Evolutionary conservation across 2,113 vertebrate genomes (phyloP), one percentile per base, ranked within the genome.

Genomic region (Xiphophorus hellerii): DNA sequence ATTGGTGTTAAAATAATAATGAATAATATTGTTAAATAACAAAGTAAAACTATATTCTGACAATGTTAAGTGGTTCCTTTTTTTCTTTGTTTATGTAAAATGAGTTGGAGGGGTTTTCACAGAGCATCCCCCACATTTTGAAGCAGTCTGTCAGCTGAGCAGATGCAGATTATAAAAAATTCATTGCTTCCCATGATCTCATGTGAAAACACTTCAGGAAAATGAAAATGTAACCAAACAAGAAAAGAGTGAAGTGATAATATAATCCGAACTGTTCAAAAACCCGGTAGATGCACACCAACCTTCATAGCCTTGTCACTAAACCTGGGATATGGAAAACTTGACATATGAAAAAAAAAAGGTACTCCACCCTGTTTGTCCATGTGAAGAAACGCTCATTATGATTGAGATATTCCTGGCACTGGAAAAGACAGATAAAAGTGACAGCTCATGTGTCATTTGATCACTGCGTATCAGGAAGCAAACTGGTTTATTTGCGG

Each of bases 381-480:
- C 27, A 17, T 11, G 42, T 22, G 66, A 7, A 58, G 11, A 35
- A n/a, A 5, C 31, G 42, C 39, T 54, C 28, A 51, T 62, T 30
- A 69, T 6, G 42, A 74, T 27, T 31, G 58, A 48, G 71, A 74
- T 63, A 63, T 28, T 68, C 35, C 27, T 28, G 25, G 37, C n/a
- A 35, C 8, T 29, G 27, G 25, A 35, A 8, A 20, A 30, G 8
- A 69, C 27, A 29, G 22, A 54, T 54, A 54, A n/a, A 69, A 81
- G 51, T 62, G 74, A 66, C 37, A 31, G 37, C 39, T 69, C 73
- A 54, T 77, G 48, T 69, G 35, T 73, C 58, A 69, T 31, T 33
- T 66, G 71, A 82, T 81, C 25, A 77, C 33, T 78, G 29, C 68
- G 61, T 9, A 75, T 74, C 73, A 80, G 66, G 66, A 35, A 62